A percentile compares a stretch with the other conserved stretches of the same genome.
phyloP scores from a whole-genome alignment of 2,797 vertebrate species.

The Pseudochaenichthys georgianus region DNA sequence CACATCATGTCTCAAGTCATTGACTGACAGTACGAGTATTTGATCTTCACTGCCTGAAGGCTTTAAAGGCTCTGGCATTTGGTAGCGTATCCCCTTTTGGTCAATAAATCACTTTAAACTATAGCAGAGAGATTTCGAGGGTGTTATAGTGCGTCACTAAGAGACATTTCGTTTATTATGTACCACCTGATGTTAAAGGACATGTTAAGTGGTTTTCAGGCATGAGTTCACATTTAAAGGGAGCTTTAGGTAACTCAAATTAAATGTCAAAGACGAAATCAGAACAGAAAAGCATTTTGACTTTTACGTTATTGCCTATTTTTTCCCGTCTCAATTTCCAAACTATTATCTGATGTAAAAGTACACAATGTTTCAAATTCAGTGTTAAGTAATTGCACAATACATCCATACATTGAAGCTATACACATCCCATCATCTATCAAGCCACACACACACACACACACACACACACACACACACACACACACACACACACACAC shows the following conservation, averaged over 20 bases:
- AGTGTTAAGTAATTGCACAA: not conserved
- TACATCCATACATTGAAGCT: no score
- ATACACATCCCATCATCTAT: no score
- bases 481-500: no score
- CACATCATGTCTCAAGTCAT: not conserved
- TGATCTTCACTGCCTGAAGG: not conserved
- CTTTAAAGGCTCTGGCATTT: not conserved
- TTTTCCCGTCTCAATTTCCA: not conserved
- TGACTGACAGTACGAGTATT: no score
- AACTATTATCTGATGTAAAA: not conserved
- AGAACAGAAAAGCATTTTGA: not conserved
- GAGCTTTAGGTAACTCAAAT: not conserved
- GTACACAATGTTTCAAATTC: not conserved
- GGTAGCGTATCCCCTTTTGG: not conserved
- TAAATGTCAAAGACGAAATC: not conserved
- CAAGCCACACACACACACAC: no score
- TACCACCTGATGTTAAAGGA: not conserved
- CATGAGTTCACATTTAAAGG: not conserved
- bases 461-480: no score
- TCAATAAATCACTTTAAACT: not conserved
- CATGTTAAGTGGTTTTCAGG: no score
- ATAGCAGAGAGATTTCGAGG: not conserved
- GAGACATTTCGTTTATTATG: not conserved
- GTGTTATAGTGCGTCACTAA: not conserved
- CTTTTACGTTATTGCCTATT: not conserved